Base-by-base conservation (phyloP, 2,888 invertebrate genomes). In the Lacanobia oleracea region DNA sequence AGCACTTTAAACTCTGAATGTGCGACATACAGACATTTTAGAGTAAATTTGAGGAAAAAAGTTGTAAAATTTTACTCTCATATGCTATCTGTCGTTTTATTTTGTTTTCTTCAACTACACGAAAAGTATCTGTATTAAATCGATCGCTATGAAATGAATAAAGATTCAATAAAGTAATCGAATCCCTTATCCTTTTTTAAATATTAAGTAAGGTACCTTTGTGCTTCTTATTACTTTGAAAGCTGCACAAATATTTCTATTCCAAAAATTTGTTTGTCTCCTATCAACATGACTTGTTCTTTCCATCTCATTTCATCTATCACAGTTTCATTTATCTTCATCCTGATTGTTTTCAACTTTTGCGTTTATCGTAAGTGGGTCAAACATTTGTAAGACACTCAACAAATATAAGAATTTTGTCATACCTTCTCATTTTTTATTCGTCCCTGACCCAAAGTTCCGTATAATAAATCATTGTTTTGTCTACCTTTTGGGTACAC, bases 391-490 rank as follows among this genome's bases (percentile, higher is more conserved):
- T 43, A 12, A n/a, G 21, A 50, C 16, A 27, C 16, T 33, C 27
- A 48, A 54, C 40, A 40, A 59, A 68, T 53, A 66, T 61, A 33
- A 18, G 45, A 68, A 68, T 59, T 68, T 51, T 9, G 45, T 21
- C 37, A 70, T 6, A 61, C 66, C 54, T 60, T 67, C 65, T 54
- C 40, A 65, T 76, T 73, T 48, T 18, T 72, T 45, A 74, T 76
- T 63, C 33, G 66, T 18, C 77, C 77, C 23, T 78, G 76, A 78
- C 71, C 67, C n/a, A 77, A 80, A 48, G 27, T 74, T 57, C 7
- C 9, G 56, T 51, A 66, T 61, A 63, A 82, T 82, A 75, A 76
- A 84, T 82, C 82, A 76, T 66, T 72, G 63, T 69, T 71, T 75
- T 60, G 76, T 65, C 74, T 68, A 71, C 71, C 60, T 76, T 77